Conservation (phyloP, 2,888 invertebrate species). For the Amiota communis region DNA sequence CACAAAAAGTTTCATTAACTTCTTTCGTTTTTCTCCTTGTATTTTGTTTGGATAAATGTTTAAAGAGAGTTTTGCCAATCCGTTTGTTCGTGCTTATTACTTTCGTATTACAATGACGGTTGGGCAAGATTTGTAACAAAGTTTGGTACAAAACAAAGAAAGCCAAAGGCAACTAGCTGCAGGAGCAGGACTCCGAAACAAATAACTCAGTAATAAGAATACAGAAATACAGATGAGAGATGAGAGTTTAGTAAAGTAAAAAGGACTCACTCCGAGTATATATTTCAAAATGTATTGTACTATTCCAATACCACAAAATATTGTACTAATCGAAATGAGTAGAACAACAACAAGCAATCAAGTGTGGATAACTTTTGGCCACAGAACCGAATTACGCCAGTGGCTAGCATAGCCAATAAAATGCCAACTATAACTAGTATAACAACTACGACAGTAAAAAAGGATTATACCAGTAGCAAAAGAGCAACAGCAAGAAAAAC, state of each 20-base stretch:
- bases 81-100: conserved; percentile 47
- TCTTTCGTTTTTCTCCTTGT: conserved; percentile 31
- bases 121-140: conserved; percentile 29
- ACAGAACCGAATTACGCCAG: conserved; percentile 64
- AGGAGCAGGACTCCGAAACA: not conserved
- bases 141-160: conserved; percentile 33
- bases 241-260: too few relatives aligned
- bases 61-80: conserved; percentile 24
- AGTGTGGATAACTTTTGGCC: conserved; percentile 65
- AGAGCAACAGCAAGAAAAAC: conserved; percentile 7
- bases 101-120: conserved; percentile 49
- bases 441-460: too few relatives aligned
- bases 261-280: conserved; percentile 15
- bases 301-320: conserved; percentile 9
- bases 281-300: too few relatives aligned
- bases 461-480: not conserved
- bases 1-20: conserved; percentile 60
- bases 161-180: not conserved
- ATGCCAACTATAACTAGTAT: not conserved
- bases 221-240: too few relatives aligned
- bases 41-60: conserved; percentile 6
- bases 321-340: not conserved
- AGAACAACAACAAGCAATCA: conserved; percentile 55
- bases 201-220: too few relatives aligned
- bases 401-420: conserved; percentile 16